phyloP scores from a whole-genome alignment of 2,797 vertebrate species.

The Halcyon smyrnensis region DNA sequence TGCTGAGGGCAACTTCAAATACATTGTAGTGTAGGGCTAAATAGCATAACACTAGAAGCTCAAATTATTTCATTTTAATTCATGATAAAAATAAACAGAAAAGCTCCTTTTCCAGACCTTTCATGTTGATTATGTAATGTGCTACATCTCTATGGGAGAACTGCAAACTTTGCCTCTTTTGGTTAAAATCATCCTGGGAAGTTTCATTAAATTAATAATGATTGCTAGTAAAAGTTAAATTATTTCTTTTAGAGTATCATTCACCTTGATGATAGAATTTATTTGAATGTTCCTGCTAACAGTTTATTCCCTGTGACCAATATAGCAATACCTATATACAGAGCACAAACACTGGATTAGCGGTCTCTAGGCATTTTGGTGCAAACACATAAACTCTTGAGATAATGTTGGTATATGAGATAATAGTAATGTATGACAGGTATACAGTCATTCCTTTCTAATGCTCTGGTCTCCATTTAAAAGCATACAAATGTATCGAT shows the following conservation, averaged over 20 bases:
- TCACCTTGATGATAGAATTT: background rate
- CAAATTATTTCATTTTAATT: background rate
- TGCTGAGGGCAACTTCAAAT: background rate
- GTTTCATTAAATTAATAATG: background rate
- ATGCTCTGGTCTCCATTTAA: background rate
- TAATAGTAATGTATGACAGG: background rate
- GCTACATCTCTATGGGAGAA: background rate
- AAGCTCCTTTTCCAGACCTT: background rate
- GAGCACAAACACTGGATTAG: background rate
- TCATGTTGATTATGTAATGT: background rate
- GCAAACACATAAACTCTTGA: background rate
- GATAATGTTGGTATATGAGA: background rate
- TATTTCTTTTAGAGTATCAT: background rate
- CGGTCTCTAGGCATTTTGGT: background rate
- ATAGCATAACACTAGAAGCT: background rate
- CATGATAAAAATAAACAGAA: background rate
- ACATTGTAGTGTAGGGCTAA: background rate
- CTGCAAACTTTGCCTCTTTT: background rate
- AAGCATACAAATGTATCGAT: background rate
- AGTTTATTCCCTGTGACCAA: background rate
- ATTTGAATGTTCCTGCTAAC: background rate
- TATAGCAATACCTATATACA: background rate
- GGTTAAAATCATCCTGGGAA: background rate
- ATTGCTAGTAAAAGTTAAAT: background rate
- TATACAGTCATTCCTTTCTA: background rate